These are phyloP conservation scores for Leucania comma DNA, from an alignment of 2,888 invertebrate species.

Conservation along the genomic window DNA sequence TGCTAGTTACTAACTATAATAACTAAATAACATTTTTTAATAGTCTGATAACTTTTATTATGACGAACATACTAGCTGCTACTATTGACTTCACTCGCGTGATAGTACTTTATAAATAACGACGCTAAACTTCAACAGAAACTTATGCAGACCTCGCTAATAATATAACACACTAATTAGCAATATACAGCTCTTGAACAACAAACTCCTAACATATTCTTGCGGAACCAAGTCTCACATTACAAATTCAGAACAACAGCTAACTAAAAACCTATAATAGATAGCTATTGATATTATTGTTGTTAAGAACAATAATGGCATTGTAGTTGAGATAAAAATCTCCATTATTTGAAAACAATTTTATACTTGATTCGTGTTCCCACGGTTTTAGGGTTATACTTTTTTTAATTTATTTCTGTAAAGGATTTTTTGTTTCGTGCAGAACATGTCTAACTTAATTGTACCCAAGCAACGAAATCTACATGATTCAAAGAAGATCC, in stretches of 20 bases:
- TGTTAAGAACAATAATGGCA: conserved; percentile 54
- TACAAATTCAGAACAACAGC: conserved; percentile 27
- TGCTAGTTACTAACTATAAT: too few relatives aligned
- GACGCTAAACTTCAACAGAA: background rate
- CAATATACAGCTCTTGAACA: conserved; percentile 7
- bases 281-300: conserved; percentile 47
- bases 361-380: conserved; percentile 58
- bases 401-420: too few relatives aligned
- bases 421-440: too few relatives aligned
- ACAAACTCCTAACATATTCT: conserved; percentile 25
- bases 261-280: conserved; percentile 43
- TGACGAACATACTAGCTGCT: too few relatives aligned
- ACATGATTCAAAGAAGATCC: too few relatives aligned
- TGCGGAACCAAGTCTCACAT: conserved; percentile 43
- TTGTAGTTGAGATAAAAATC: conserved; percentile 55
- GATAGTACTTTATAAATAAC: too few relatives aligned
- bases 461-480: too few relatives aligned
- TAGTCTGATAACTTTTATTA: too few relatives aligned
- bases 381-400: conserved; percentile 44
- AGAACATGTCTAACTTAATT: too few relatives aligned
- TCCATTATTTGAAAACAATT: conserved; percentile 47
- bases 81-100: too few relatives aligned
- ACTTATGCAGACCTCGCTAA: conserved; percentile 9
- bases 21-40: too few relatives aligned
- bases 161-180: conserved; percentile 36